These are phyloP conservation scores for Aythya baeri DNA, from an alignment of 2,113 vertebrate species.

Conservation along the genomic window DNA sequence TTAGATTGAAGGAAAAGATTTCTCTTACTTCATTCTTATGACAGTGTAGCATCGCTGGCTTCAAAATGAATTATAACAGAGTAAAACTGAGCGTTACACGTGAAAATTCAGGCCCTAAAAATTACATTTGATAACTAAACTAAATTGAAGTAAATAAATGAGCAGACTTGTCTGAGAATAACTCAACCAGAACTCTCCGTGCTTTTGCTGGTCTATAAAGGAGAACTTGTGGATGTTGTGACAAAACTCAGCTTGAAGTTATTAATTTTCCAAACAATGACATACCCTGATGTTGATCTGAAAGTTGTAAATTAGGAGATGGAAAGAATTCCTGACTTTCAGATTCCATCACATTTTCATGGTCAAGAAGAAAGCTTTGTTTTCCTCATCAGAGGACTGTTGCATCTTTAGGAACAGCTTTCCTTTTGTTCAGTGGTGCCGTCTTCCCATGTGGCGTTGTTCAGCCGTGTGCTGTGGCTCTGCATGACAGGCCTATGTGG, in stretches of 20 bases:
- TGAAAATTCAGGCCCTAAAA: neutral
- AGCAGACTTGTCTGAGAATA: slow-evolving; percentile 46
- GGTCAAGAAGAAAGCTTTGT: neutral
- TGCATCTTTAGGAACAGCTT: neutral
- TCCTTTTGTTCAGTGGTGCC: neutral
- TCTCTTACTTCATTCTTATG: neutral
- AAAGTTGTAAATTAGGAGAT: slow-evolving; percentile 19
- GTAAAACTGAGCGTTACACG: neutral
- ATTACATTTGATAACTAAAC: slow-evolving; percentile 57
- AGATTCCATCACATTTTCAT: slow-evolving; percentile 9
- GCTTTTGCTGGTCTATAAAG: slow-evolving; percentile 58
- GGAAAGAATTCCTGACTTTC: slow-evolving; percentile 38
- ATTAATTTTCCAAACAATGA: slow-evolving; percentile 73
- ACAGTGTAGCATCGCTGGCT: neutral
- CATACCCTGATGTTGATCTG: slow-evolving; percentile 42
- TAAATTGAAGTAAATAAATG: slow-evolving; percentile 73
- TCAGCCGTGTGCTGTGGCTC: neutral
- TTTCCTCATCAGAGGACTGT: neutral
- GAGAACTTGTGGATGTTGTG: slow-evolving; percentile 44
- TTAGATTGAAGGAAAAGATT: neutral
- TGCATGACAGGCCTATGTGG: accelerated
- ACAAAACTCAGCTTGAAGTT: slow-evolving; percentile 74
- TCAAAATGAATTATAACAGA: neutral
- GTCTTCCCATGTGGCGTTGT: accelerated
- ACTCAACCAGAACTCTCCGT: slow-evolving; percentile 67